Evolutionary conservation across 1,140 invertebrate genomes (phyloP), one percentile per base, ranked within the genome.

Genomic region (Archivesica marissinica): DNA sequence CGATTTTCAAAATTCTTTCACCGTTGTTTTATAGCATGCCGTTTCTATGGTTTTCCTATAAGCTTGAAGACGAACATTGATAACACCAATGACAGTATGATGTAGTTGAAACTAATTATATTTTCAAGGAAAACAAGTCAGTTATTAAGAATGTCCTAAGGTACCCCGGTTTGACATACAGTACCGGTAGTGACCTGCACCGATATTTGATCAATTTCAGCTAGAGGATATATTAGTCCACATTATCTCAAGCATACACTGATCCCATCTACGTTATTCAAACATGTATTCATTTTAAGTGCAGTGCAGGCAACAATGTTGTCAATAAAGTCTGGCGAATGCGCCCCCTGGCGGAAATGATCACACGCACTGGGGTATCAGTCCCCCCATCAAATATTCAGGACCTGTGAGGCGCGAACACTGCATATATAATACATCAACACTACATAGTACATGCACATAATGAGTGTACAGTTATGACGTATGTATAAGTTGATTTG

Each of bases 271-370:
- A 35, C 33, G 38, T 64, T 35, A 64, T 64, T 35, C 38, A 7
- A 52, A 59, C 33, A 64, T 35, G 59, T 64, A 64, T 64, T 20
- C 30, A 64, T 64, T 64, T 64, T 35, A 64, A n/a, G 33, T 64
- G 59, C 59, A 64, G 38, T 20, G 59, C 59, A 64, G 59, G 38
- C 38, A 25, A 41, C 68, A 72, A 38, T 23, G 68, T 1, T 72
- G 68, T 72, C 68, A 72, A 72, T 72, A 72, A 30, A 38, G 68
- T 72, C 68, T 72, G 68, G 20, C 15, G 1, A 3, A 7, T 6
- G n/a, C 2, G 39, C 68, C 68, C 15, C 39, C 47, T 41, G 68
- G 39, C 38, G n/a, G 39, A 23, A 25, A 72, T 9, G 35, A 2
- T 15, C 2, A 20, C 1, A 25, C 41, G 64, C 64, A 7, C n/a